Conservation (phyloP, 2,888 invertebrate genomes). For the Drosophila demipolita region DNA sequence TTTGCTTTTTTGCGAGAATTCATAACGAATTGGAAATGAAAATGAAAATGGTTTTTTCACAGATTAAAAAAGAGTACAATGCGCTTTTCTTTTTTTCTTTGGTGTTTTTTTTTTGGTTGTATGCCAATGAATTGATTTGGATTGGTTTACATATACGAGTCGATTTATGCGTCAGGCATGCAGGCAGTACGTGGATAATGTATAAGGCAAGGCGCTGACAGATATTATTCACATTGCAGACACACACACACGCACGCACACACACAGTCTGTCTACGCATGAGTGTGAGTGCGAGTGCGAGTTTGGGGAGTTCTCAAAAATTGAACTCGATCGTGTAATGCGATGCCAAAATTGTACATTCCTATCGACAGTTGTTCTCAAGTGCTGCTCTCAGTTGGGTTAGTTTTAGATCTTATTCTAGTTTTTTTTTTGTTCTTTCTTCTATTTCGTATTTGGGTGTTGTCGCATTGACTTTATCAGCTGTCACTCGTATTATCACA, state of each 20-base stretch:
- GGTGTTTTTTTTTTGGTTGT: constrained; percentile 8
- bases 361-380: constrained; percentile 45
- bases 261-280: constrained; percentile 11
- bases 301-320: constrained; percentile 44
- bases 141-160: constrained; percentile 42
- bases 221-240: constrained; percentile 79
- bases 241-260: constrained; percentile 29
- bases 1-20: constrained; percentile 31
- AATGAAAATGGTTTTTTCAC: constrained; percentile 49
- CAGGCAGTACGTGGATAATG: constrained; percentile 50
- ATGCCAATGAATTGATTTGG: constrained; percentile 37
- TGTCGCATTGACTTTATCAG: constrained; percentile 47
- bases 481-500: constrained; percentile 61
- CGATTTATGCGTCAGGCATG: constrained; percentile 43
- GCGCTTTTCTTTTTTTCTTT: constrained; percentile 55
- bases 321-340: constrained; percentile 61
- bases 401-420: constrained; percentile 14
- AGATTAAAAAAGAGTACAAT: constrained; percentile 47
- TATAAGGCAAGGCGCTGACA: constrained; percentile 75
- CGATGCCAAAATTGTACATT: constrained; percentile 69
- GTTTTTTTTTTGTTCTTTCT: constrained; percentile 1
- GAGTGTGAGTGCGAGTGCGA: constrained; percentile 13
- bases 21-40: constrained; percentile 41
- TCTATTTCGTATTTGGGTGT: not conserved
- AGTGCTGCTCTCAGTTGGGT: constrained; percentile 42